Evolutionary conservation across 2,888 invertebrate species (phyloP).

Genomic region (Cheilosia scutellata): DNA sequence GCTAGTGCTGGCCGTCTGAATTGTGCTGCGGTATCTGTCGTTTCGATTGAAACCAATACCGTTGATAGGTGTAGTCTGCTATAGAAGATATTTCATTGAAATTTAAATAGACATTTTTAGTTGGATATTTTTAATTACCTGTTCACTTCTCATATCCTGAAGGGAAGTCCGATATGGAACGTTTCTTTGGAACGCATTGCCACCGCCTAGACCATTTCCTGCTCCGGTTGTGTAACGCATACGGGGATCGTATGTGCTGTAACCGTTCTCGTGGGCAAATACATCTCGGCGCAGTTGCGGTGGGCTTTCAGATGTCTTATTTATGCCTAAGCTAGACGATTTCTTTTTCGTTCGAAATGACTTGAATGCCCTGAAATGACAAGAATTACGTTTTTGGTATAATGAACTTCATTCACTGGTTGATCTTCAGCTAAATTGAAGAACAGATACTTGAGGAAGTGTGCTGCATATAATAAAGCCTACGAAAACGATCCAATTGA

Average conservation of each 20-base stretch:
- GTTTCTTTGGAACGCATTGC: slow-evolving; percentile 79
- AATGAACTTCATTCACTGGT: slow-evolving; percentile 6
- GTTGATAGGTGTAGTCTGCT: slow-evolving; percentile 67
- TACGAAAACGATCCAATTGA: slow-evolving; percentile 51
- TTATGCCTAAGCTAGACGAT: slow-evolving; percentile 83
- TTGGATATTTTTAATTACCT: slow-evolving; percentile 76
- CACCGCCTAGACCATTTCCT: slow-evolving; percentile 52
- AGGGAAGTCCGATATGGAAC: slow-evolving; percentile 80
- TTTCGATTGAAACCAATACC: slow-evolving; percentile 80
- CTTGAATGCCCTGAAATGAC: slow-evolving; percentile 81
- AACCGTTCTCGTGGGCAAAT: slow-evolving; percentile 75
- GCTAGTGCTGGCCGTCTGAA: slow-evolving; percentile 78
- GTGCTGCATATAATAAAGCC: slow-evolving; percentile 54
- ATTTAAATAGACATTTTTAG: background rate
- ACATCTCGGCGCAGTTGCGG: slow-evolving; percentile 80
- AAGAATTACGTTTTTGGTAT: slow-evolving; percentile 25
- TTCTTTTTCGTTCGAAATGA: slow-evolving; percentile 83
- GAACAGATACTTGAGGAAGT: slow-evolving; percentile 50
- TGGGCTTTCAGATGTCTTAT: slow-evolving; percentile 84
- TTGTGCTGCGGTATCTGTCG: slow-evolving; percentile 81
- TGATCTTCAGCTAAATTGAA: slow-evolving; percentile 41
- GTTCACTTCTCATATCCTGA: slow-evolving; percentile 80
- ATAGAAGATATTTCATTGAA: slow-evolving; percentile 4
- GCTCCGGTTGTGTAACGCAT: slow-evolving; percentile 78
- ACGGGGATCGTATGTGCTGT: slow-evolving; percentile 79